A percentile compares a stretch with the other conserved stretches of the same genome.
Evolutionary conservation across 2,113 vertebrate species (phyloP).

Genomic region (Gymnogyps californianus): DNA sequence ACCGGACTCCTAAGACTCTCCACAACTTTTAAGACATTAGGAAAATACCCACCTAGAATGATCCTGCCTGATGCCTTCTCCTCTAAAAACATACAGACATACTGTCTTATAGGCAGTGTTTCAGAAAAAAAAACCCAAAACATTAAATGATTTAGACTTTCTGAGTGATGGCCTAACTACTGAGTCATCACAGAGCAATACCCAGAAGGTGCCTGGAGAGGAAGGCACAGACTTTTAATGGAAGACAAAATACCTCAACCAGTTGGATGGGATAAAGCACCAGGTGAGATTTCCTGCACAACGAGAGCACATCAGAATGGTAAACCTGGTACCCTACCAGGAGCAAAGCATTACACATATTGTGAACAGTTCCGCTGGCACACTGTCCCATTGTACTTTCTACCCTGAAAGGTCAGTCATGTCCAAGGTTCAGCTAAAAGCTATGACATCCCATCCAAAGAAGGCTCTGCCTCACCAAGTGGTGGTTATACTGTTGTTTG

Average conservation of each 20-base stretch:
- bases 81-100: neutral
- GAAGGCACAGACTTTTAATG: neutral
- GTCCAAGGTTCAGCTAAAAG: neutral
- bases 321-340: neutral
- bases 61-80: neutral
- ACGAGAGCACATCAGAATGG: neutral
- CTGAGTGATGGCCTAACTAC: neutral
- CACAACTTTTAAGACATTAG: neutral
- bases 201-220: neutral
- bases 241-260: neutral
- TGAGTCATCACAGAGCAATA: neutral
- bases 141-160: neutral
- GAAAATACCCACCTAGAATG: neutral
- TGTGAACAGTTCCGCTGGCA: neutral
- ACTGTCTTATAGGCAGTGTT: neutral
- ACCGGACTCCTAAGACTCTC: neutral
- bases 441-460: neutral
- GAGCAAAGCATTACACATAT: neutral
- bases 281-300: neutral
- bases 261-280: neutral
- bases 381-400: neutral
- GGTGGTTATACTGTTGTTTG: neutral
- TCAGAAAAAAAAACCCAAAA: neutral
- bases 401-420: neutral
- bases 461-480: neutral